phyloP scores from a whole-genome alignment of 92 coral and sea anemone species.

The Parazoanthus swiftii region DNA sequence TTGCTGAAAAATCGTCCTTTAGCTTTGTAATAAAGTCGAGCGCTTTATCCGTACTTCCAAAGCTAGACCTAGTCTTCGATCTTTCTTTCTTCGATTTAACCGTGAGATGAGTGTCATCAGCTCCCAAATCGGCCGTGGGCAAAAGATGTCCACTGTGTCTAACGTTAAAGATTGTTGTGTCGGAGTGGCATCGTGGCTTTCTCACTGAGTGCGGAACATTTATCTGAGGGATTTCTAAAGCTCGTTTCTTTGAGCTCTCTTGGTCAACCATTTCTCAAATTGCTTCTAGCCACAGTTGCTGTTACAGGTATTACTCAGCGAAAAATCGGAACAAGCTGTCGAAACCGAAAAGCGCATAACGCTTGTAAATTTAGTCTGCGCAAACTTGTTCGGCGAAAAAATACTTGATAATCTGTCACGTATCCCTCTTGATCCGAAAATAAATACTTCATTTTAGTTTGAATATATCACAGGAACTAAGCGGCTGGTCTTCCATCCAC shows the following conservation, averaged over 20 bases:
- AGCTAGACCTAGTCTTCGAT: conserved; percentile 13
- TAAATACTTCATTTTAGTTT: neutral
- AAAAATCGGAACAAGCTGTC: neutral
- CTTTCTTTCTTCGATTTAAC: conserved; percentile 29
- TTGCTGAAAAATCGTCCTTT: conserved; percentile 42
- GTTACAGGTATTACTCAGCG: neutral
- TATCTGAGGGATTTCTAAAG: conserved; percentile 9
- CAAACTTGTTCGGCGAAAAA: neutral
- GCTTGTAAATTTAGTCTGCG: neutral
- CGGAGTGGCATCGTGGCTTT: conserved; percentile 25
- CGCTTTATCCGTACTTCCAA: conserved; percentile 38
- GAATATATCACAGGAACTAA: neutral
- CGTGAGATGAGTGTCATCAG: conserved; percentile 25
- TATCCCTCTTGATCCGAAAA: conserved; percentile 18
- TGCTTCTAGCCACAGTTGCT: neutral
- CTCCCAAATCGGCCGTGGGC: conserved; percentile 9
- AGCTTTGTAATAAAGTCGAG: conserved; percentile 34
- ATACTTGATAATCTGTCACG: neutral
- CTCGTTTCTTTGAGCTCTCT: conserved; percentile 13
- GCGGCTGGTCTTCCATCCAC: neutral
- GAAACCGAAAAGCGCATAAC: neutral
- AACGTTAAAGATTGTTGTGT: conserved; percentile 25
- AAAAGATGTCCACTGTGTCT: conserved; percentile 20
- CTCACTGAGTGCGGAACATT: neutral
- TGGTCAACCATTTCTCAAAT: conserved; percentile 23